These are phyloP conservation scores for Oeneis ivallda DNA, from an alignment of 2,888 invertebrate genomes.

Conservation along the genomic window DNA sequence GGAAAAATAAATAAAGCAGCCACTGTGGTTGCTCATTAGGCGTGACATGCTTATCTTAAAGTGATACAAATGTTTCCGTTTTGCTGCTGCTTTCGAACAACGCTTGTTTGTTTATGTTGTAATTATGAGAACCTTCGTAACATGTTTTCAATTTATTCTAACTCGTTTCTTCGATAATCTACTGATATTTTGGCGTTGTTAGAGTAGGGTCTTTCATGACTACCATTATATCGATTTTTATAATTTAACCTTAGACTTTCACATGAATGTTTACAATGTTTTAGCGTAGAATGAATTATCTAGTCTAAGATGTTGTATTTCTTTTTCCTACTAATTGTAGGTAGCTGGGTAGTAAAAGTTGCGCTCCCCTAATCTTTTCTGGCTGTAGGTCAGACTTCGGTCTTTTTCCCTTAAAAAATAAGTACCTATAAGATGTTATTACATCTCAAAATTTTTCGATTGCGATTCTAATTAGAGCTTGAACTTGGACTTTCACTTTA, in stretches of 20 bases:
- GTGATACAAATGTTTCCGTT: slow-evolving; percentile 42
- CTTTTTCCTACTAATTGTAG: too few species aligned
- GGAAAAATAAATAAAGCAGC: slow-evolving; percentile 52
- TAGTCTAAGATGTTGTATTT: too few species aligned
- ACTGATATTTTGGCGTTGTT: background rate
- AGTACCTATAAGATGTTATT: too few species aligned
- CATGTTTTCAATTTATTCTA: slow-evolving; percentile 20
- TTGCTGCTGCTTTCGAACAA: slow-evolving; percentile 35
- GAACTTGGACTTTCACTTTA: slow-evolving; percentile 1
- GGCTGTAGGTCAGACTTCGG: too few species aligned
- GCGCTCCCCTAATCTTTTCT: too few species aligned
- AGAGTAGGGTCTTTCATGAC: background rate
- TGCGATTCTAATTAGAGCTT: slow-evolving; percentile 5
- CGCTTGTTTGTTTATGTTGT: slow-evolving; percentile 30
- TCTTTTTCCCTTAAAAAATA: too few species aligned
- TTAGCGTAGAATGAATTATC: background rate
- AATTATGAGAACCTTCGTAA: slow-evolving; percentile 14
- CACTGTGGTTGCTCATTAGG: slow-evolving; percentile 49
- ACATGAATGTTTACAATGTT: background rate
- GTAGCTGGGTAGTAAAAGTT: too few species aligned
- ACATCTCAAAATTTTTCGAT: background rate
- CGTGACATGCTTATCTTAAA: slow-evolving; percentile 44
- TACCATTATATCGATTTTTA: background rate
- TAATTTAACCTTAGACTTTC: background rate
- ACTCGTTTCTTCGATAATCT: background rate